phyloP scores from a whole-genome alignment of 2,113 vertebrate species.

The Lipotes vexillifer region DNA sequence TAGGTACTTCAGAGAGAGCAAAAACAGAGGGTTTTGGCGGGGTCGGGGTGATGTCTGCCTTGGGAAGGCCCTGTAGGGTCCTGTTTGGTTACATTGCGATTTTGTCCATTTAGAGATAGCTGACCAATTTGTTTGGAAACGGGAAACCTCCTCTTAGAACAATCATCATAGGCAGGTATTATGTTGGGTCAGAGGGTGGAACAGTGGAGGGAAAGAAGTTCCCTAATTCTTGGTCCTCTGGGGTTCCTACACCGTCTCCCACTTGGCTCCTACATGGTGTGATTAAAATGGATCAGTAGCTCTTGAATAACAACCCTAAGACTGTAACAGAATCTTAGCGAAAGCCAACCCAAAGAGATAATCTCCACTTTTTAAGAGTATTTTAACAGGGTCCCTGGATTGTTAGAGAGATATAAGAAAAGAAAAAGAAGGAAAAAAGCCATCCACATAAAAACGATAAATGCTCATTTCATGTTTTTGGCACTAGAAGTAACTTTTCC shows the following conservation, averaged over 20 bases:
- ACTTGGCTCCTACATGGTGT: background rate
- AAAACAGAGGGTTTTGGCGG: background rate
- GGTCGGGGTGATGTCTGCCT: background rate
- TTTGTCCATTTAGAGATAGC: background rate
- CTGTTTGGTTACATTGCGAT: background rate
- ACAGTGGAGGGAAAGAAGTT: background rate
- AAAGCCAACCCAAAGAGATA: background rate
- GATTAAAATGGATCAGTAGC: background rate
- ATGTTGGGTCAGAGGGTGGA: background rate
- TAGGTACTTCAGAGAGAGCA: background rate
- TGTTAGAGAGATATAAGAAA: background rate
- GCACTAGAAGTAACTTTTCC: background rate
- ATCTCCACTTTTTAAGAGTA: background rate
- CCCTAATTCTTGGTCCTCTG: background rate
- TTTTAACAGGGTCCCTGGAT: background rate
- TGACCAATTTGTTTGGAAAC: background rate
- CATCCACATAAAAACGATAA: background rate
- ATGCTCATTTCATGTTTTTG: background rate
- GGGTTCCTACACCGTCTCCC: accelerated
- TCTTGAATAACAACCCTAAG: background rate
- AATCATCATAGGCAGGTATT: background rate
- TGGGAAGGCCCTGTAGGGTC: background rate
- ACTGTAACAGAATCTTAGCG: background rate
- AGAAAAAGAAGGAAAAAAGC: background rate
- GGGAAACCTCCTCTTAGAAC: background rate